Evolutionary conservation across 2,113 vertebrate species (phyloP).

Genomic region (Tinamus guttatus): DNA sequence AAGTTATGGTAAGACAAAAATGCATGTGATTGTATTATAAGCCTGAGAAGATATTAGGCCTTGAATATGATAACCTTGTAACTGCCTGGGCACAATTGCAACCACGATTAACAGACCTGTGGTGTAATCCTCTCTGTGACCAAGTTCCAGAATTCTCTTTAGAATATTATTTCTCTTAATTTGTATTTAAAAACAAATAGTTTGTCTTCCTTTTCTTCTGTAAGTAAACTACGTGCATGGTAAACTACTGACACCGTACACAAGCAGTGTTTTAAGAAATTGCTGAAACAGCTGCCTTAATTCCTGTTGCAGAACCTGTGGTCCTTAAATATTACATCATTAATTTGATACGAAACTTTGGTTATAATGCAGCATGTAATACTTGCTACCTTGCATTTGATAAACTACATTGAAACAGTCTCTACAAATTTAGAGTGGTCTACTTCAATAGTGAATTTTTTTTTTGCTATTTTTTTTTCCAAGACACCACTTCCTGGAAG

Average conservation of each 20-base stretch:
- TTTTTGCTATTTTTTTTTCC: neutral
- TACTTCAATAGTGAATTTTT: neutral
- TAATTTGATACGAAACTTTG: neutral
- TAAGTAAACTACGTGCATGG: neutral
- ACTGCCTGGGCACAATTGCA: neutral
- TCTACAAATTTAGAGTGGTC: neutral
- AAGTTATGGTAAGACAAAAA: neutral
- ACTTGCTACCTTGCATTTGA: neutral
- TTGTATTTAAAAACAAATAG: neutral
- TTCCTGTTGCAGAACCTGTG: neutral
- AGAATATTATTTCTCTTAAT: neutral
- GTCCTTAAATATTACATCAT: neutral
- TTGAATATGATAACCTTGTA: neutral
- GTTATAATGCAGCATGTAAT: neutral
- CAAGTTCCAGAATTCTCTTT: neutral
- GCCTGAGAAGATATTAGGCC: neutral
- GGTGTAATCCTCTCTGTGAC: neutral
- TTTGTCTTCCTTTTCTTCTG: neutral
- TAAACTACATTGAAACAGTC: neutral
- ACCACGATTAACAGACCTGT: neutral
- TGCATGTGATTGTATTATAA: neutral
- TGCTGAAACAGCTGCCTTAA: conserved; percentile 15
- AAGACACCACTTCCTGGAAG: neutral
- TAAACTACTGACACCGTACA: neutral
- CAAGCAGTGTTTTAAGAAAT: conserved; percentile 42